Base-by-base conservation (phyloP, 1,140 invertebrate species). In the Pteromalus puparum region DNA sequence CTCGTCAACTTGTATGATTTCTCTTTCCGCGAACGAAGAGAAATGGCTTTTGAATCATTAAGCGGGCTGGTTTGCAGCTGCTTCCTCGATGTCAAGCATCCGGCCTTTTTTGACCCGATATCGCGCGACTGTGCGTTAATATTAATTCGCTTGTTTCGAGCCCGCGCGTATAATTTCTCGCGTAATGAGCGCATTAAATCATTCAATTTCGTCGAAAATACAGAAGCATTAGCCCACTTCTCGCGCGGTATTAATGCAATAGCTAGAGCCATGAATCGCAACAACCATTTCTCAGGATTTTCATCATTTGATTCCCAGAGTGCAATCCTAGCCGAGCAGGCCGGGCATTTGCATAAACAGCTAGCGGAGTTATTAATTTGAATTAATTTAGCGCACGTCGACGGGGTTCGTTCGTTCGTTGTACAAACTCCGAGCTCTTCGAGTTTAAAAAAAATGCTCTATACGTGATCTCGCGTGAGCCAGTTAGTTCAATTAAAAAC, bases 281-380 rank as follows among this genome's bases (percentile, higher is more conserved):
- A 67, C 18, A 9, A 42, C 4, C 24, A 80, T 48, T 80, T 80
- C 67, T 70, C 65, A 70, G 67, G 67, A 70, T 70, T 46, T 80
- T 38, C 67, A 48, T 48, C 38, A 28, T 46, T 46, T 48, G 78
- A 26, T 6, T 70, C 46, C 12, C 34, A 70, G 30, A 34, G 13
- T 13, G 67, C 12, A 7, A 65, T 28, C 21, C 61, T 6, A 70
- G 10, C 18, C 24, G 21, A 46, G 53, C 65, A 42, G 15, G 24
- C 15, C 15, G 46, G 18, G 53, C 18, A 70, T 83, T 38, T 46
- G 26, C 68, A 48, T 78, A 48, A 61, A 76, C 21, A 18, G 73
- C 53, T n/a, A 18, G 73, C 53, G 1, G 2, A 7, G 82, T n/a
- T 61, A 61, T 61, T 61, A 61, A 61, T 61, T 61, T 61, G 2